Base-by-base conservation (phyloP, 2,888 invertebrate species). In the Eupithecia centaureata region DNA sequence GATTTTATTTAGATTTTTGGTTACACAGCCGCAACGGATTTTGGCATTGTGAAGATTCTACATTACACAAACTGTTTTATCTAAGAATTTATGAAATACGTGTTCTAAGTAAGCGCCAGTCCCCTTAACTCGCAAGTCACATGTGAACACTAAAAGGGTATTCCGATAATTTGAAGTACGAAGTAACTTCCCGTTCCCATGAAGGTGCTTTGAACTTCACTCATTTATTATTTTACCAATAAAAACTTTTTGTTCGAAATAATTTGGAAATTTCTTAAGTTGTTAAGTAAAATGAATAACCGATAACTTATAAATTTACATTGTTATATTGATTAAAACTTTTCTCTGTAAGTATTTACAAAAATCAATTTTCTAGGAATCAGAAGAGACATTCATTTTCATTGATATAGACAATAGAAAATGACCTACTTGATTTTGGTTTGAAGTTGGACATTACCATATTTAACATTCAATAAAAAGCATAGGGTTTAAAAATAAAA, bases 241-340 rank as follows among this genome's bases (percentile, higher is more conserved):
- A 65, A 62, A 61, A 62, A 57, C 64, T 61, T 64, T 35, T 60
- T 47, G 69, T 47, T 60, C 33, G 64, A 65, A 69, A 65, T 59
- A 63, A 69, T 47, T 65, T 47, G 27, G 54, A 30, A 32, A 60
- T n/a, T 22, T 22, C 27, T 27, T 12, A 64, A 62, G 60, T 65
- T 66, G 15, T 33, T 38, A 27, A 61, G 32, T 61, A 32, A 61
- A 60, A 66, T 63, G 15, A 60, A 62, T 65, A 65, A 65, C 62
- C 63, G 58, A 33, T 61, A 42, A 15, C 47, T 33, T 38, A 42
- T 15, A 69, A n/a, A n/a, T n/a, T n/a, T n/a, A 63, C 28, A 56
- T 61, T n/a, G 30, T 51, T 15, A n/a, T n/a, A n/a, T 38, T 0
- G 13, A 38, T n/a, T n/a, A n/a, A n/a, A n/a, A n/a, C n/a, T n/a